Conservation (phyloP, 1,140 invertebrate species). For the Orchesella cincta region DNA sequence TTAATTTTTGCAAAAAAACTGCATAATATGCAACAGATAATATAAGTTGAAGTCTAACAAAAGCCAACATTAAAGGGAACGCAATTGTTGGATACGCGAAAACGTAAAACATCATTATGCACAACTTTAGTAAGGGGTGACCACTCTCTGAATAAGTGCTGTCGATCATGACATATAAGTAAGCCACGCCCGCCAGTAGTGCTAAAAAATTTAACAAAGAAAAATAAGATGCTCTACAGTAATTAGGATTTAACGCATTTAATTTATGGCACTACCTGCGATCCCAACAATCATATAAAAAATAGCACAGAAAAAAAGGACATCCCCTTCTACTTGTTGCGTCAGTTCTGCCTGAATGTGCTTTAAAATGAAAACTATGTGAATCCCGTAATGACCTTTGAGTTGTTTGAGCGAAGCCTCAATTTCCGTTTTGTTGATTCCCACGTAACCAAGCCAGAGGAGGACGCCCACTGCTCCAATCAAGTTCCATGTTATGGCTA, state of each 20-base stretch:
- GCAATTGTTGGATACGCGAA: not conserved
- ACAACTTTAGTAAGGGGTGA: not conserved
- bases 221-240: too few species aligned
- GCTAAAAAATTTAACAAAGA: not conserved
- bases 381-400: constrained; percentile 32
- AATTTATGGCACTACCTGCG: not conserved
- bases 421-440: constrained; percentile 16
- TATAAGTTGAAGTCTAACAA: not conserved
- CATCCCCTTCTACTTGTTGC: constrained; percentile 19
- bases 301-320: constrained; percentile 14
- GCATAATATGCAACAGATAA: too few species aligned
- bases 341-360: constrained; percentile 36
- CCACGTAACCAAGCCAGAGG: constrained; percentile 34
- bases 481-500: constrained; percentile 28
- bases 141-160: constrained; percentile 27
- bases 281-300: constrained; percentile 29
- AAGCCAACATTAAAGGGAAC: not conserved
- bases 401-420: not conserved
- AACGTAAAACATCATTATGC: too few species aligned
- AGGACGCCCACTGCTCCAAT: constrained; percentile 20
- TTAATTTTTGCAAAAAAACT: too few species aligned
- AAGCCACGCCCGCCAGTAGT: not conserved
- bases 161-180: constrained; percentile 27
- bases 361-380: constrained; percentile 27
- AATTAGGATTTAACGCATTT: not conserved